Conservation (phyloP, 2,888 invertebrate genomes). For the Metacarcinus magister region DNA sequence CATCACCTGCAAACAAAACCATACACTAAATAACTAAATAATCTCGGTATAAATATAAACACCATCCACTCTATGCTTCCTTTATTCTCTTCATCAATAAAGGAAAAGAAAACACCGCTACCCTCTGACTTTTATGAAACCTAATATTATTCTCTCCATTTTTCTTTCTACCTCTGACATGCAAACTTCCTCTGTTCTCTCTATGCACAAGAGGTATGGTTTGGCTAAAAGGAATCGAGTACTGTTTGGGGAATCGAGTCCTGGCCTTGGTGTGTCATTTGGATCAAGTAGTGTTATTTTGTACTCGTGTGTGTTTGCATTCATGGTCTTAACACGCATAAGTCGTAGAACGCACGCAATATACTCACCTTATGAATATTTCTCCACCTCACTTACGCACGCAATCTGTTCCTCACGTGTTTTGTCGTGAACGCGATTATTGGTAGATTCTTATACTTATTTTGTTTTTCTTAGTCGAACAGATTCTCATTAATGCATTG, state of each 20-base stretch:
- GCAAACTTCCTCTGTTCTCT: neutral
- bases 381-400: neutral
- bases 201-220: neutral
- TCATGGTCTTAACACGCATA: neutral
- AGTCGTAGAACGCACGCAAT: neutral
- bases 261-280: neutral
- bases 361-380: neutral
- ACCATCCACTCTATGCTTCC: neutral
- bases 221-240: neutral
- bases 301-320: neutral
- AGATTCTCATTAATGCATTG: too few species aligned
- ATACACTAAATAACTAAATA: neutral
- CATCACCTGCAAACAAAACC: neutral
- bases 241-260: neutral
- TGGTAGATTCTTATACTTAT: neutral
- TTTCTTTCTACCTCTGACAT: neutral
- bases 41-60: neutral
- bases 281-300: conserved; percentile 13
- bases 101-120: neutral
- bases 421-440: neutral
- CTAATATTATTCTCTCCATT: neutral
- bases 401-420: neutral
- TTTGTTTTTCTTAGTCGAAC: neutral
- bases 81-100: neutral
- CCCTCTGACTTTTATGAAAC: neutral